phyloP scores from a whole-genome alignment of 2,113 vertebrate genomes.

The Taxidea taxus region DNA sequence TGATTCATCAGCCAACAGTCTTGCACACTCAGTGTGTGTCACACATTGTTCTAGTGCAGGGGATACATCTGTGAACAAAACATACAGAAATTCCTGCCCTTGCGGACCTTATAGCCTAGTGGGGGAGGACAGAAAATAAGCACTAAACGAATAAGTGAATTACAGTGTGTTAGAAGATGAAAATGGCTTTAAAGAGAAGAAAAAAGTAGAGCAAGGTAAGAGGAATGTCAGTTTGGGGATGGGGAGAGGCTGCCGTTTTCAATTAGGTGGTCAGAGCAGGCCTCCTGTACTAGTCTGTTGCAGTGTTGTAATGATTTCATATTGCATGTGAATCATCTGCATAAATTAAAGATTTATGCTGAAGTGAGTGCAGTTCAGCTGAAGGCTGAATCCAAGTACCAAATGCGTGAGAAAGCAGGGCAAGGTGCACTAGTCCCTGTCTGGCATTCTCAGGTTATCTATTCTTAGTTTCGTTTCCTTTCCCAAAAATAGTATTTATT shows the following conservation, averaged over 20 bases:
- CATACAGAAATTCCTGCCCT: neutral
- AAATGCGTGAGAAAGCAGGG: neutral
- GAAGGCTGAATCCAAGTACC: neutral
- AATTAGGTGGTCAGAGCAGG: neutral
- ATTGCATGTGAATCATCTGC: neutral
- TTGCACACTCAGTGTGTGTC: neutral
- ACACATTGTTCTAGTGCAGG: neutral
- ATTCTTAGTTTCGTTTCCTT: constrained; percentile 45
- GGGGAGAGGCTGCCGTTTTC: neutral
- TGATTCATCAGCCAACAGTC: neutral
- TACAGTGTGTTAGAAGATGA: neutral
- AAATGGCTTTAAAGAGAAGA: neutral
- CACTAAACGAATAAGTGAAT: neutral
- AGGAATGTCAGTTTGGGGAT: neutral
- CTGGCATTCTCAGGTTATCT: constrained; percentile 12
- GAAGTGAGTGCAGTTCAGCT: neutral
- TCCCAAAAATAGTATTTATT: constrained; percentile 45
- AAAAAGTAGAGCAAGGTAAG: neutral
- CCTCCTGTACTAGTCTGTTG: neutral
- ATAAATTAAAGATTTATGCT: constrained; percentile 17
- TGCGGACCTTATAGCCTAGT: neutral
- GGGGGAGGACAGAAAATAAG: neutral
- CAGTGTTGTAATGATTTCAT: neutral
- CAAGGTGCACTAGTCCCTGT: neutral
- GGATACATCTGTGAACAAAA: neutral